phyloP scores from a whole-genome alignment of 1,140 invertebrate genomes.

The Planococcus citri region DNA sequence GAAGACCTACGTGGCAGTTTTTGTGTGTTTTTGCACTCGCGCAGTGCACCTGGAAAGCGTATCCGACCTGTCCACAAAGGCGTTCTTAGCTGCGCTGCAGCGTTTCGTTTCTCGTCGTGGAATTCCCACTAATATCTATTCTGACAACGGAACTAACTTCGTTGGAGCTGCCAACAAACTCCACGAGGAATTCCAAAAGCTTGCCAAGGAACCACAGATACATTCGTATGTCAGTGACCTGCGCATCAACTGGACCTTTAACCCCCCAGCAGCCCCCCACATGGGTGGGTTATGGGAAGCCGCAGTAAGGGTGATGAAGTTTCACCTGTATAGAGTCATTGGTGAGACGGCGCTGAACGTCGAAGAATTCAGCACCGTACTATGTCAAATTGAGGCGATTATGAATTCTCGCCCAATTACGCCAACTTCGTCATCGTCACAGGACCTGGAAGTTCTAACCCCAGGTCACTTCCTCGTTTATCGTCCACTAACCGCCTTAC shows the following conservation, averaged over 20 bases:
- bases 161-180: constrained; percentile 21
- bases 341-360: constrained; percentile 27
- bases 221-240: background rate
- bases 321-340: constrained; percentile 30
- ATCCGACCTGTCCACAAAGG: constrained; percentile 22
- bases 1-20: constrained; percentile 5
- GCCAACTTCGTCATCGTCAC: background rate
- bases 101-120: constrained; percentile 24
- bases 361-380: constrained; percentile 31
- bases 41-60: constrained; percentile 27
- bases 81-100: constrained; percentile 22
- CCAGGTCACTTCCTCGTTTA: constrained; percentile 32
- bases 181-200: background rate
- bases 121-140: constrained; percentile 23
- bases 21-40: constrained; percentile 26
- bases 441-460: constrained; percentile 28
- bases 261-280: constrained; percentile 31
- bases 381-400: constrained; percentile 28
- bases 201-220: background rate
- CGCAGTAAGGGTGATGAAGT: constrained; percentile 31
- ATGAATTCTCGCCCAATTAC: constrained; percentile 31
- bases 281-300: constrained; percentile 34
- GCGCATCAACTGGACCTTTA: constrained; percentile 25
- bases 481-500: constrained; percentile 23
- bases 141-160: constrained; percentile 29